Base-by-base conservation (phyloP, 2,797 vertebrate species). In the Rhinoraja longicauda region DNA sequence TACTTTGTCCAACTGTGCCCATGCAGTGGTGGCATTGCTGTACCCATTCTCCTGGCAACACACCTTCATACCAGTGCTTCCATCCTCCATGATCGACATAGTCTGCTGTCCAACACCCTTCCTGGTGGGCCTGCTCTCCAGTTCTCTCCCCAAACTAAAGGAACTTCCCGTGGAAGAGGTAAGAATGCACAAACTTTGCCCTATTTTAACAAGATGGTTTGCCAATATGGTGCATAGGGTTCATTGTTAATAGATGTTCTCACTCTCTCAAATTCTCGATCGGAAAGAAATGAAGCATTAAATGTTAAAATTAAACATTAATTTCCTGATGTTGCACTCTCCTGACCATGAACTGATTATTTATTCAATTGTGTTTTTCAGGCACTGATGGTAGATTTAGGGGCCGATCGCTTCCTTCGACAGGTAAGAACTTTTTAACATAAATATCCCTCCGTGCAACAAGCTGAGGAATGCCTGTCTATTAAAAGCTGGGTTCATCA, bases 1-100 rank as follows among this genome's bases (percentile, higher is more conserved):
- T 93, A 99, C 98, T 90, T 96, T 99, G 93, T 99, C 99, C 53
- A 98, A 97, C 96, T 99, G 99, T 94, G 98, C 98, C 67, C 99
- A 98, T 0, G 98, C 99, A 0, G 98, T 99, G 94, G 99, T 99
- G 94, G 99, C 99, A 76, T 96, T 99, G 95, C 98, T 99, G 81
- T 99, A 99, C 96, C 99, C 99, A 1, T 99, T 99, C 96, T 99
- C 99, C 95, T 99, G 99, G 99, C 99, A 99, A 94, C 99, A 99
- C 95, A 99, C 99, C 94, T 99, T 99, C 97, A 99, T 99, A 95
- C 99, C 99, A 0, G 99, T 99, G 62, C 97, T 99, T 88, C 99
- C 99, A 0, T 97, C 97, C 1, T 98, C 98, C 95, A 99, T 99
- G 99, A 97, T 99, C 94, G 99, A 99, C 95, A 99, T 99, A 0